Percentiles rank a stretch among this genome's conserved stretches.
phyloP scores from a whole-genome alignment of 2,113 vertebrate genomes.

The Bombycilla garrulus region DNA sequence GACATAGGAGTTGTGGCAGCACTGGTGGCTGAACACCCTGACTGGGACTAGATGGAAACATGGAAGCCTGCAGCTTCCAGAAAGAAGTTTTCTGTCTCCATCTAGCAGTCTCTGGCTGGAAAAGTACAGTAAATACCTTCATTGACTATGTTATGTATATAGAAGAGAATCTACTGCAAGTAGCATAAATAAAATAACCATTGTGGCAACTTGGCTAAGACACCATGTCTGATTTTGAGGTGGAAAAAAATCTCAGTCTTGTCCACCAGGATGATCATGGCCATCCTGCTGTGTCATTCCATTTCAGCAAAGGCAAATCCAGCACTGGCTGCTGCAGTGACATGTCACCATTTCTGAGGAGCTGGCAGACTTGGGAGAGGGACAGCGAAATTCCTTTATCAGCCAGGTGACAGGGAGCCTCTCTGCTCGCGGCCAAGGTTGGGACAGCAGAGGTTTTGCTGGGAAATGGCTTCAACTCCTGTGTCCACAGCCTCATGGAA shows the following conservation, averaged over 20 bases:
- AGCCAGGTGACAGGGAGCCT: accelerated
- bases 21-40: not conserved
- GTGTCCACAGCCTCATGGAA: not conserved
- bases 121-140: not conserved
- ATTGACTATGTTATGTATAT: not conserved
- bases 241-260: not conserved
- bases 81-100: not conserved
- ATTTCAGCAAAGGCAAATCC: not conserved
- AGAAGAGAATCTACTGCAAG: not conserved
- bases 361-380: not conserved
- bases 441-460: not conserved
- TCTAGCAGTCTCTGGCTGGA: not conserved
- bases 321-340: not conserved
- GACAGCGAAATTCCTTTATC: not conserved
- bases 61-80: not conserved
- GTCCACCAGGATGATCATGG: not conserved
- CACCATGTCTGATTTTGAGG: not conserved
- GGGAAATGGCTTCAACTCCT: not conserved
- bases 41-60: not conserved
- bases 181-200: not conserved
- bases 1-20: accelerated
- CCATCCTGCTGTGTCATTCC: not conserved
- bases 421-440: accelerated
- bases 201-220: not conserved
- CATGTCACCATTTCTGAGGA: accelerated